Conservation (phyloP, 2,113 vertebrate species). For the Podiceps cristatus region DNA sequence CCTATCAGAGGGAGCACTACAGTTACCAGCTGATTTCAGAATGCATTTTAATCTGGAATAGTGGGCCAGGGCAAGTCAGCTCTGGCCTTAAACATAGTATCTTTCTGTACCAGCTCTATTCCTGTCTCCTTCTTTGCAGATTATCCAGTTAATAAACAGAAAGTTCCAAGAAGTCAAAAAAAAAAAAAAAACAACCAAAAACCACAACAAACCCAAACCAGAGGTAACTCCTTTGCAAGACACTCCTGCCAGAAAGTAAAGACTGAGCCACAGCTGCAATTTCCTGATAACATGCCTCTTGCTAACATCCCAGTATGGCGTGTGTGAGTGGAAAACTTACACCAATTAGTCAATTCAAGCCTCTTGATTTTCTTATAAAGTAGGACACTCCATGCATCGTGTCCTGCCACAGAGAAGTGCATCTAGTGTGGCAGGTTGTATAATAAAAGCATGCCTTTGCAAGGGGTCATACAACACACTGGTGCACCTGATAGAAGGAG, state of each 20-base stretch:
- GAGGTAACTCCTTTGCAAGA: not conserved
- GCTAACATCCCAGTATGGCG: not conserved
- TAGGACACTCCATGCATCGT: not conserved
- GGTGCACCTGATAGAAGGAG: accelerated
- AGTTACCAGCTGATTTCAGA: not conserved
- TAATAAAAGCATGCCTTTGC: not conserved
- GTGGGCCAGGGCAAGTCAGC: not conserved
- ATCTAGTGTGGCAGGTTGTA: accelerated
- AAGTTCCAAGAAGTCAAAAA: conserved; percentile 30
- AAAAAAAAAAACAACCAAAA: not conserved
- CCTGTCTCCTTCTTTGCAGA: not conserved
- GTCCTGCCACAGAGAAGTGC: too few relatives aligned
- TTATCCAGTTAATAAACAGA: not conserved
- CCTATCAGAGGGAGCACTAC: not conserved
- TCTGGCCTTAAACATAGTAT: not conserved
- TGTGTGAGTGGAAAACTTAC: not conserved
- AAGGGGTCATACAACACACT: accelerated
- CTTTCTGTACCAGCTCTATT: not conserved
- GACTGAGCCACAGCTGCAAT: not conserved
- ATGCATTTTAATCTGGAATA: not conserved
- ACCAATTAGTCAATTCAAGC: not conserved
- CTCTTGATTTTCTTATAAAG: not conserved
- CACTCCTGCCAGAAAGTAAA: not conserved
- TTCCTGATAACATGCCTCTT: not conserved
- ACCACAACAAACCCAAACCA: too few relatives aligned